These are phyloP conservation scores for Thymelicus acteon DNA, from an alignment of 2,888 invertebrate genomes.

Conservation along the genomic window DNA sequence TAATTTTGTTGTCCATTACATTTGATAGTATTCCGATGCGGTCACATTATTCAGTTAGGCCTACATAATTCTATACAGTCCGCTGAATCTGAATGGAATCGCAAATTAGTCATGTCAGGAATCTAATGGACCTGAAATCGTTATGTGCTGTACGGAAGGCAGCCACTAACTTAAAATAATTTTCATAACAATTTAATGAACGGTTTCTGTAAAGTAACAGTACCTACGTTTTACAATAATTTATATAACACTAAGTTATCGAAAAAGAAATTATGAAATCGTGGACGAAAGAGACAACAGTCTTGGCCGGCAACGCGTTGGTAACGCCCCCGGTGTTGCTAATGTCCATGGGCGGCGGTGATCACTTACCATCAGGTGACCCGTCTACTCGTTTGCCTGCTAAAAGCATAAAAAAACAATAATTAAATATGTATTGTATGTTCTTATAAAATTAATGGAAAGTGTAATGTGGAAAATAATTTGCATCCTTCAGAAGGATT, in stretches of 20 bases:
- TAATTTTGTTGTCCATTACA: neutral
- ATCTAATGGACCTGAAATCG: conserved; percentile 23
- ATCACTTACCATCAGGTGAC: too few species aligned
- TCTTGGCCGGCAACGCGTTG: too few species aligned
- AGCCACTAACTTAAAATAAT: neutral
- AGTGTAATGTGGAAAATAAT: too few species aligned
- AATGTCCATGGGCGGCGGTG: too few species aligned
- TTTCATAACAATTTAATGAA: neutral
- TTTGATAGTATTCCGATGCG: neutral
- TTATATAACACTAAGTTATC: neutral
- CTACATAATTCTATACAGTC: conserved; percentile 22
- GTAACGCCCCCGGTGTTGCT: too few species aligned
- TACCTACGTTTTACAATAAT: neutral
- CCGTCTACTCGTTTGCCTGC: too few species aligned
- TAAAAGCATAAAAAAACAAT: too few species aligned
- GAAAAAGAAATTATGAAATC: too few species aligned
- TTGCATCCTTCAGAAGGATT: too few species aligned
- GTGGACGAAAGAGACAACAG: too few species aligned
- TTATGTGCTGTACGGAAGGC: conserved; percentile 15
- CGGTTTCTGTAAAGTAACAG: neutral
- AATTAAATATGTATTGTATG: neutral
- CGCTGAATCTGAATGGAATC: conserved; percentile 22
- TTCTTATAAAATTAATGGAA: too few species aligned
- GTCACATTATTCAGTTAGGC: conserved; percentile 26
- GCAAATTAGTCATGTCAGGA: conserved; percentile 25